Conservation (phyloP, 2,113 vertebrate species). For the Myiagra hebetior region DNA sequence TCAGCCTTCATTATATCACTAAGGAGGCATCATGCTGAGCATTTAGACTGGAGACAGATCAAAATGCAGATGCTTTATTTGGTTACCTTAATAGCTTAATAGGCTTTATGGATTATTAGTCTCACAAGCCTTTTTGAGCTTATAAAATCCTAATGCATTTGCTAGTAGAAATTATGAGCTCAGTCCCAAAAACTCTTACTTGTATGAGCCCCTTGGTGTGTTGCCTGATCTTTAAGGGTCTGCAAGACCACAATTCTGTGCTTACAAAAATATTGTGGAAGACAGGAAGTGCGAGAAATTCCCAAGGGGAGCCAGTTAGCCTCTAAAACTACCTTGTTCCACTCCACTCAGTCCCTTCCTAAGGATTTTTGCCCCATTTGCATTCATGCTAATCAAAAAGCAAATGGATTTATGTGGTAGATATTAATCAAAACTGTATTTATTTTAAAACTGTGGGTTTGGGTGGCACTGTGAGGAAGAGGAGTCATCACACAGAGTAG, state of each 20-base stretch:
- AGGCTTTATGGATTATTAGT: slow-evolving; percentile 62
- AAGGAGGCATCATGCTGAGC: not conserved
- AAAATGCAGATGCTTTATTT: slow-evolving; percentile 62
- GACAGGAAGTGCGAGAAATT: not conserved
- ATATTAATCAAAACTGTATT: not conserved
- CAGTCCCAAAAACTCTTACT: not conserved
- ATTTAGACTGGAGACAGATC: slow-evolving; percentile 27
- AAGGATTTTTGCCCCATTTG: not conserved
- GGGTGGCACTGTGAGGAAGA: not conserved
- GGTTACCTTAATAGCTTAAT: slow-evolving; percentile 61
- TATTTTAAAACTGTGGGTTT: not conserved
- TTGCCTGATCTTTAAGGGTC: not conserved
- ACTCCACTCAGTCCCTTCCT: not conserved
- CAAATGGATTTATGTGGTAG: not conserved
- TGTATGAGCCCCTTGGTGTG: not conserved
- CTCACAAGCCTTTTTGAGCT: slow-evolving; percentile 47
- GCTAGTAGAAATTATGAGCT: slow-evolving; percentile 21
- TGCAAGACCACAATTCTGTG: not conserved
- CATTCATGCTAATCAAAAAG: not conserved
- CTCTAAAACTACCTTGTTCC: not conserved
- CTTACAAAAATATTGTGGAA: not conserved
- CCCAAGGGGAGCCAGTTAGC: not conserved
- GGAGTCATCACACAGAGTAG: not conserved
- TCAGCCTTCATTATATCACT: not conserved
- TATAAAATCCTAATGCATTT: slow-evolving; percentile 46